These are phyloP conservation scores for Glyphotaelius pellucidus DNA, from an alignment of 2,888 invertebrate genomes.

Conservation along the genomic window DNA sequence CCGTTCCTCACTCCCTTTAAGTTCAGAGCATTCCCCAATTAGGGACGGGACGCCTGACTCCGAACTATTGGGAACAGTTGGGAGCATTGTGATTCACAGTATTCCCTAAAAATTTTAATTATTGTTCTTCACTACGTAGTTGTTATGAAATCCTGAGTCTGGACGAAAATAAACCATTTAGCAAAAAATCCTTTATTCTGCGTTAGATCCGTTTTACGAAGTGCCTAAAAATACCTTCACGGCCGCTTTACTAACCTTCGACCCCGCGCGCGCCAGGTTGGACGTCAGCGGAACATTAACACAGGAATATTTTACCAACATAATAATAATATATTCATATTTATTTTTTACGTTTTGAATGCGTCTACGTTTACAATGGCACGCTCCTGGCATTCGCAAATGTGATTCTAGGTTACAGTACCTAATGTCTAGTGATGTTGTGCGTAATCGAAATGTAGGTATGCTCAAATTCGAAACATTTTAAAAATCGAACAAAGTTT, in stretches of 20 bases:
- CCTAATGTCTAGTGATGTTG: background rate
- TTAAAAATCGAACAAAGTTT: background rate
- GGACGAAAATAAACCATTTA: background rate
- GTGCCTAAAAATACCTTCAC: slow-evolving; percentile 7
- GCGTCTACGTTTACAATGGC: background rate
- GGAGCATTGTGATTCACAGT: no score
- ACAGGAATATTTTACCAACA: slow-evolving; percentile 21
- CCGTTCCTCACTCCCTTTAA: no score
- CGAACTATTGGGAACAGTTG: no score
- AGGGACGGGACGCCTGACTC: no score
- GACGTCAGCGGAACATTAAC: slow-evolving; percentile 52
- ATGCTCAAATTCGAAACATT: background rate
- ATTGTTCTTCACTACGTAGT: background rate
- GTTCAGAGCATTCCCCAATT: no score
- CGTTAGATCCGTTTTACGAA: background rate
- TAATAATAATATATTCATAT: slow-evolving; percentile 17
- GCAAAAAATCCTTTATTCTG: background rate
- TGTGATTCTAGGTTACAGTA: background rate
- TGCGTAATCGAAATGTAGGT: background rate
- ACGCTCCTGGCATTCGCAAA: background rate
- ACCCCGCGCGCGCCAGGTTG: slow-evolving; percentile 38
- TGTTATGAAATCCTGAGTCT: background rate
- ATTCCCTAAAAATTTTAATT: no score
- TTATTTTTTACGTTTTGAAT: slow-evolving; percentile 1
- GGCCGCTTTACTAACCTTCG: slow-evolving; percentile 59